Conservation (phyloP, 2,888 invertebrate species). For the Zygothrica quintamaculata region DNA sequence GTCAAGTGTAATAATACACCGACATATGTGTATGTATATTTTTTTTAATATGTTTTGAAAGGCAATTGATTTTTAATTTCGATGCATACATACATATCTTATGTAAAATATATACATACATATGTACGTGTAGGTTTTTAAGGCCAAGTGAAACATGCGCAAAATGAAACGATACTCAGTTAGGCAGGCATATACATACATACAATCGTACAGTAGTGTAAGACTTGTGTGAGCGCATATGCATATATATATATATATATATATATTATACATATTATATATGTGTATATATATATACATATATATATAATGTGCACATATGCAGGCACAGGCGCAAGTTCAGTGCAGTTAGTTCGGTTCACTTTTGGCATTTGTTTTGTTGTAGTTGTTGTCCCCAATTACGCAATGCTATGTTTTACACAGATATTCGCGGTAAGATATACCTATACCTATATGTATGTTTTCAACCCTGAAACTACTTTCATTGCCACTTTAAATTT, state of each 20-base stretch:
- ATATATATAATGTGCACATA: conserved; percentile 7
- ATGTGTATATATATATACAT: conserved; percentile 11
- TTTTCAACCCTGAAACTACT: background rate
- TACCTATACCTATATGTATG: conserved; percentile 13
- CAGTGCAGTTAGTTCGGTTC: conserved; percentile 52
- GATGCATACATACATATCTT: conserved; percentile 8
- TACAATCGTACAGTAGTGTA: conserved; percentile 9
- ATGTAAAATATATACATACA: conserved; percentile 5
- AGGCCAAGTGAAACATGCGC: conserved; percentile 68
- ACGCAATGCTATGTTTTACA: conserved; percentile 64
- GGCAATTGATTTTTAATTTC: conserved; percentile 54
- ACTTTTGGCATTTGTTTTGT: conserved; percentile 51
- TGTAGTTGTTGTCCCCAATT: conserved; percentile 49
- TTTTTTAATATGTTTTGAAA: background rate
- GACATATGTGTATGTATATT: background rate
- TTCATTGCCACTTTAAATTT: background rate
- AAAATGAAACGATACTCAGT: conserved; percentile 48
- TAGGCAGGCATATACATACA: conserved; percentile 42
- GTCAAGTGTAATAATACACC: conserved; percentile 27
- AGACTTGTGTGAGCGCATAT: no score
- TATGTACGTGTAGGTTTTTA: conserved; percentile 50
- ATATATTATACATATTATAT: no score
- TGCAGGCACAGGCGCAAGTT: conserved; percentile 40
- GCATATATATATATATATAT: conserved; percentile 12
- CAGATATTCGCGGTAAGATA: conserved; percentile 17